Evolutionary conservation across 1,140 invertebrate species (phyloP).

Genomic region (Atopsyche davidsoni): DNA sequence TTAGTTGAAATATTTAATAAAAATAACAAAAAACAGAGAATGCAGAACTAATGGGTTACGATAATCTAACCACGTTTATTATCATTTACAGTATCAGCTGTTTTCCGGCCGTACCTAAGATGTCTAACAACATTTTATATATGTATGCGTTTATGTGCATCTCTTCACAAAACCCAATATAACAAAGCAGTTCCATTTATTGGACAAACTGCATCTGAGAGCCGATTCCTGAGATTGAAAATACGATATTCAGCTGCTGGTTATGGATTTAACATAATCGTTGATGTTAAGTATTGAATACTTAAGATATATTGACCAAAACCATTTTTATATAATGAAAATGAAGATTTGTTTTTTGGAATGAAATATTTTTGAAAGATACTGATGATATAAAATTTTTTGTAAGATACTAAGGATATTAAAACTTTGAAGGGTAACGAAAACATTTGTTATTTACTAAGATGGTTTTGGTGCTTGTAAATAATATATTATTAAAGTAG

Average conservation of each 20-base stretch:
- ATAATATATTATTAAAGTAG: background rate
- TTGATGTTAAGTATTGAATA: background rate
- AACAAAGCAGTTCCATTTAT: background rate
- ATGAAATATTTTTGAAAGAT: background rate
- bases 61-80: constrained; percentile 34
- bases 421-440: constrained; percentile 7
- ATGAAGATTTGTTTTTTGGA: background rate
- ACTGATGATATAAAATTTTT: constrained; percentile 3
- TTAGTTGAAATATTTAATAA: too few relatives aligned
- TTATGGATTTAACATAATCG: background rate
- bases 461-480: constrained; percentile 3
- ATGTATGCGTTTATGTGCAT: constrained; percentile 13
- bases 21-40: too few relatives aligned
- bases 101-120: constrained; percentile 61
- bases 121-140: constrained; percentile 20
- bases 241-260: background rate
- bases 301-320: background rate
- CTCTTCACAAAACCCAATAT: constrained; percentile 5
- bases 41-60: constrained; percentile 6
- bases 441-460: background rate
- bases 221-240: background rate
- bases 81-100: constrained; percentile 67
- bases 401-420: constrained; percentile 3
- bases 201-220: constrained; percentile 3
- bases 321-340: background rate